Percentiles rank a stretch among this genome's conserved stretches.
Evolutionary conservation across 92 coral and sea anemone genomes (phyloP).

Genomic region (Blastomussa wellsi): DNA sequence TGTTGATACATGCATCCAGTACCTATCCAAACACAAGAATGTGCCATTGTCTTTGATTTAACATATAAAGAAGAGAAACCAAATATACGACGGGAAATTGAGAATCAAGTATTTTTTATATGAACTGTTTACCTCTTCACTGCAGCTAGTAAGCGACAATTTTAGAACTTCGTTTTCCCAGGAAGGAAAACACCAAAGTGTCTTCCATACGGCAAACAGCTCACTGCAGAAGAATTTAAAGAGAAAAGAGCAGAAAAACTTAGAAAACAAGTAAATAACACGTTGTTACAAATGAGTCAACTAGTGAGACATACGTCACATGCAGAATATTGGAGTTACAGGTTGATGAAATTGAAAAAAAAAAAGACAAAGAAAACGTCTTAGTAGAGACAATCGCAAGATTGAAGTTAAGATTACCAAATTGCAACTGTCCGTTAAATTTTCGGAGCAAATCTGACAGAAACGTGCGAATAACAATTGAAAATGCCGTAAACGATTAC

Average conservation of each 20-base stretch:
- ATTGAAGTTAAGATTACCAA: neutral
- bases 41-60: neutral
- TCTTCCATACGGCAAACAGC: slow-evolving; percentile 25
- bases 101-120: neutral
- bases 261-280: neutral
- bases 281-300: neutral
- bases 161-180: slow-evolving; percentile 19
- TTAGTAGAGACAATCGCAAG: too few relatives aligned
- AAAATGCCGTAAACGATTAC: neutral
- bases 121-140: slow-evolving; percentile 7
- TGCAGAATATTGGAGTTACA: too few relatives aligned
- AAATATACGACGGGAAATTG: neutral
- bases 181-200: slow-evolving; percentile 34
- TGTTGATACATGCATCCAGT: slow-evolving; percentile 7
- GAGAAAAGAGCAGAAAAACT: too few relatives aligned
- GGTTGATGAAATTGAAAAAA: too few relatives aligned
- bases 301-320: neutral
- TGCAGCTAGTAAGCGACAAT: slow-evolving; percentile 15
- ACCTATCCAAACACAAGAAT: slow-evolving; percentile 1
- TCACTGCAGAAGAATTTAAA: neutral
- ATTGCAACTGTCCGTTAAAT: neutral
- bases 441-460: neutral
- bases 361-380: too few relatives aligned
- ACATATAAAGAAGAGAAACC: neutral
- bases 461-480: neutral